Evolutionary conservation across 2,113 vertebrate genomes (phyloP).

Genomic region (Girardinichthys multiradiatus): DNA sequence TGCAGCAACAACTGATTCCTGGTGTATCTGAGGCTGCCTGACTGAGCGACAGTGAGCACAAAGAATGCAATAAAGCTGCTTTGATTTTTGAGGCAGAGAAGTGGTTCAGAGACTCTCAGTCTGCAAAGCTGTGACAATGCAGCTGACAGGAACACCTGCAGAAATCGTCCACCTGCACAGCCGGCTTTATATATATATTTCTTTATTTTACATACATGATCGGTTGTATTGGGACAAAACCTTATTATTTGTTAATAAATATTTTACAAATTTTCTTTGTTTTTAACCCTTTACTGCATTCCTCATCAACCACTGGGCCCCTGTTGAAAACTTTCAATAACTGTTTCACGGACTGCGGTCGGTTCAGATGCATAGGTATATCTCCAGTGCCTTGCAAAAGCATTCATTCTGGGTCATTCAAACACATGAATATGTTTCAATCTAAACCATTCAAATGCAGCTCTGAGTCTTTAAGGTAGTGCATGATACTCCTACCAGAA

Average conservation of each 20-base stretch:
- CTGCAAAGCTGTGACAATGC: conserved; percentile 26
- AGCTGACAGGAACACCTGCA: conserved; percentile 29
- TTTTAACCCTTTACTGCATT: too few relatives aligned
- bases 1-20: conserved; percentile 23
- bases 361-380: background rate
- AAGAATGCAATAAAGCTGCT: conserved; percentile 37
- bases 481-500: too few relatives aligned
- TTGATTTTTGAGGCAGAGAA: conserved; percentile 33
- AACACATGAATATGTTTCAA: too few relatives aligned
- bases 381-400: background rate
- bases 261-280: background rate
- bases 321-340: background rate
- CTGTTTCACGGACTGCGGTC: background rate
- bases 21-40: conserved; percentile 11
- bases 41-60: conserved; percentile 42
- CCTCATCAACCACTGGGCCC: background rate
- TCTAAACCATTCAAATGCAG: too few relatives aligned
- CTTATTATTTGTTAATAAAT: background rate
- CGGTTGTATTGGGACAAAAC: background rate
- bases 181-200: background rate
- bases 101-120: conserved; percentile 4
- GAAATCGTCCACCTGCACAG: conserved; percentile 22
- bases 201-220: background rate
- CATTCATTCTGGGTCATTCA: background rate
- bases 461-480: too few relatives aligned